These are phyloP conservation scores for Plagodis pulveraria DNA, from an alignment of 2,888 invertebrate genomes.

Conservation along the genomic window DNA sequence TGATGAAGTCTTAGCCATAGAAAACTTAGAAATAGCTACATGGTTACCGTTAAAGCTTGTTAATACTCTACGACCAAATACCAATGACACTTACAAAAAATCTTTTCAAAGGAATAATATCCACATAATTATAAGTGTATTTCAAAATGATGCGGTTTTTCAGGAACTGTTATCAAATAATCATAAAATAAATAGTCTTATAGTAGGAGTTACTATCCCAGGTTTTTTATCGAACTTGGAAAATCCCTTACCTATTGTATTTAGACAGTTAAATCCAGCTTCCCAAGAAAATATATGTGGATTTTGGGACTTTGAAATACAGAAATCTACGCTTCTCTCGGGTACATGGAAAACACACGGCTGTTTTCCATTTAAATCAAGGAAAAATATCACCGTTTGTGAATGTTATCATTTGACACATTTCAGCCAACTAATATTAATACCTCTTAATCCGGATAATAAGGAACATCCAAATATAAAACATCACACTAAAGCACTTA, in stretches of 20 bases:
- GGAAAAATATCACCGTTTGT: conserved; percentile 61
- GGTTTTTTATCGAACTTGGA: conserved; percentile 83
- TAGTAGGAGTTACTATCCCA: conserved; percentile 86
- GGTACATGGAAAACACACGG: conserved; percentile 85
- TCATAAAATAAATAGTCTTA: conserved; percentile 70
- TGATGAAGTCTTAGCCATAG: conserved; percentile 70
- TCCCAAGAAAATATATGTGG: conserved; percentile 69
- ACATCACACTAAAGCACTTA: conserved; percentile 74
- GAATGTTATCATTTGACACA: conserved; percentile 86
- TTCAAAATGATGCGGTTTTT: conserved; percentile 82
- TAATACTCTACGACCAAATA: conserved; percentile 56
- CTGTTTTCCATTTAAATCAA: conserved; percentile 65
- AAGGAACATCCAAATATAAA: conserved; percentile 38
- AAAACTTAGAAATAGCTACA: conserved; percentile 81
- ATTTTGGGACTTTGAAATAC: conserved; percentile 83
- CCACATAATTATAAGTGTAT: conserved; percentile 80
- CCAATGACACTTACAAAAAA: conserved; percentile 43
- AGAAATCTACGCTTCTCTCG: conserved; percentile 43
- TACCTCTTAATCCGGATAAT: conserved; percentile 37
- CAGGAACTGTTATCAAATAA: conserved; percentile 66
- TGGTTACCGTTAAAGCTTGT: conserved; percentile 78
- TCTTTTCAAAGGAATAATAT: conserved; percentile 43
- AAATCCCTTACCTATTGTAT: conserved; percentile 81
- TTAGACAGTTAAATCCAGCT: conserved; percentile 55
- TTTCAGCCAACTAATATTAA: conserved; percentile 84